Evolutionary conservation across 2,797 vertebrate genomes (phyloP), one percentile per base, ranked within the genome.

Genomic region (Bovichtus diacanthus): DNA sequence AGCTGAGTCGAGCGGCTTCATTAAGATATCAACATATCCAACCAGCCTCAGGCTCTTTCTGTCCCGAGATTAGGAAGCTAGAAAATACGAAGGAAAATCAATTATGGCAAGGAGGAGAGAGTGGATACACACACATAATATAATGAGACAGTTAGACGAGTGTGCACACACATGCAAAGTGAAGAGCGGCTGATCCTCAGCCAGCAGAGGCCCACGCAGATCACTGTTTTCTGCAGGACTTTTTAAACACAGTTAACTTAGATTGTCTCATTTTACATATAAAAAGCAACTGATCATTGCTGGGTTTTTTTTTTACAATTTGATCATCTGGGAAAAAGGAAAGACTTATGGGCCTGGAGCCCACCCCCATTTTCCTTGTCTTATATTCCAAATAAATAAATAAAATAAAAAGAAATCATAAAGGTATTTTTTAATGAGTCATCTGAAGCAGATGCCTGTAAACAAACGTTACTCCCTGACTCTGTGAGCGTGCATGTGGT

Each of bases 11-110:
- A 74, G 63, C 2, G 2, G 27, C 21, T 80, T 72, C 46, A 82
- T 81, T 69, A 63, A 70, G 51, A 77, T 69, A 64, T 66, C 61
- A 72, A 50, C 59, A 51, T 15, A 43, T 50, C 65, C 15, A 60
- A 54, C 6, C 31, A 50, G 61, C 77, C 43, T 70, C 1, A 0
- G 44, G 41, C 31, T 69, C 4, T 54, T 50, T 78, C n/a, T 76
- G 65, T 53, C 55, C 25, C 12, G 55, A 58, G 31, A 76, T 65
- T 55, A 76, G 76, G 41, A 36, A 51, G n/a, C 50, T 65, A 46
- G 25, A 49, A 70, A 47, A 46, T 53, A 56, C 59, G 43, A 72
- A 9, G 12, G 39, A 39, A 87, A 65, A 77, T 74, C 34, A 38
- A 29, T 80, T 41, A 36, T 21, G 50, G 41, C 1, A 6, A 67